phyloP scores from a whole-genome alignment of 2,888 invertebrate species.

The Saturnia japonica region DNA sequence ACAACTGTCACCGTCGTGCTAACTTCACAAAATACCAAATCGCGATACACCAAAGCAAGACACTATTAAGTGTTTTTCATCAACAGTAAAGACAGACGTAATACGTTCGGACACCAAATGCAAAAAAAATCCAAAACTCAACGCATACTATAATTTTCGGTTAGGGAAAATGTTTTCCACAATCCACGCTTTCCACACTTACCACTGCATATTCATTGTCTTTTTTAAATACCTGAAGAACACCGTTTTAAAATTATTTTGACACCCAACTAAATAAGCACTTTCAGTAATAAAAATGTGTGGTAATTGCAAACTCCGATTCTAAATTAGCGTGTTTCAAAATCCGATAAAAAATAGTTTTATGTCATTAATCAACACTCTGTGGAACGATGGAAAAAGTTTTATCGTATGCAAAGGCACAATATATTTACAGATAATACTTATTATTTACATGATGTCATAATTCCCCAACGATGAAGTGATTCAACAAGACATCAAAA shows the following conservation, averaged over 20 bases:
- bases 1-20: too few species aligned
- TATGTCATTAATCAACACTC: neutral
- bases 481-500: conserved; percentile 6
- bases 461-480: conserved; percentile 7
- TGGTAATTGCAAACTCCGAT: too few species aligned
- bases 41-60: too few species aligned
- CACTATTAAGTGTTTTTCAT: too few species aligned
- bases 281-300: neutral
- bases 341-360: neutral
- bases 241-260: neutral
- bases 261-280: neutral
- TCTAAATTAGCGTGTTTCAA: neutral
- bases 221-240: neutral
- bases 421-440: neutral
- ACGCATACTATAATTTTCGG: neutral
- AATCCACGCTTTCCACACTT: neutral
- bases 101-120: too few species aligned
- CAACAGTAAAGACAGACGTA: too few species aligned
- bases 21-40: too few species aligned
- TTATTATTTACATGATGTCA: conserved; percentile 1
- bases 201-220: neutral
- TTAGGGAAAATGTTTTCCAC: neutral
- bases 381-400: neutral
- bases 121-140: too few species aligned
- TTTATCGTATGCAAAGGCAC: neutral